Conservation (phyloP, 1,140 invertebrate genomes). For the Bombus consobrinus region DNA sequence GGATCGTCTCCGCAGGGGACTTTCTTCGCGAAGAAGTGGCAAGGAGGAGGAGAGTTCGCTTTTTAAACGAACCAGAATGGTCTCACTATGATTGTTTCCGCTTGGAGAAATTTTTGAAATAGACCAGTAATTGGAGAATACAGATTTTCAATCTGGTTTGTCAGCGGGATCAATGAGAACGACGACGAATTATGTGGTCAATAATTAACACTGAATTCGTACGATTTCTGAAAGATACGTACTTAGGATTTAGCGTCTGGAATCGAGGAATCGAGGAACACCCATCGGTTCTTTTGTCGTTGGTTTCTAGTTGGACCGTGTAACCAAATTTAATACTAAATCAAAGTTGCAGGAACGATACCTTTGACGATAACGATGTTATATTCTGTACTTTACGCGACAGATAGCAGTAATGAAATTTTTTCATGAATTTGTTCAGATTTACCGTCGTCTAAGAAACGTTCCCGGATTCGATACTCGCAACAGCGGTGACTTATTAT, state of each 20-base stretch:
- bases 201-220: constrained; percentile 12
- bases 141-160: not conserved
- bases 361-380: too few relatives aligned
- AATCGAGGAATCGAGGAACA: not conserved
- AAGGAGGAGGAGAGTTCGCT: not conserved
- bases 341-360: too few relatives aligned
- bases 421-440: too few relatives aligned
- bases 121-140: not conserved
- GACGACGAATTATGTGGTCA: not conserved
- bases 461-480: too few relatives aligned
- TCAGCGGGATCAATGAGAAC: too few relatives aligned
- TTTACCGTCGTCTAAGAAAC: too few relatives aligned
- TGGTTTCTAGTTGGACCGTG: too few relatives aligned
- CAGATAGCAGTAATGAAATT: too few relatives aligned
- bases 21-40: not conserved
- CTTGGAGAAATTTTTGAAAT: constrained; percentile 33
- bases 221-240: not conserved
- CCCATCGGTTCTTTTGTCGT: too few relatives aligned
- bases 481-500: too few relatives aligned
- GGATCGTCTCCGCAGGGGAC: constrained; percentile 22
- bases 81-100: constrained; percentile 47
- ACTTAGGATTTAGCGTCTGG: not conserved
- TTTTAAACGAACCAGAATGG: constrained; percentile 34
- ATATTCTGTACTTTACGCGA: too few relatives aligned
- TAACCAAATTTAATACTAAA: too few relatives aligned